Evolutionary conservation across 2,113 vertebrate species (phyloP), one percentile per base, ranked within the genome.

Genomic region (Scatophagus argus): DNA sequence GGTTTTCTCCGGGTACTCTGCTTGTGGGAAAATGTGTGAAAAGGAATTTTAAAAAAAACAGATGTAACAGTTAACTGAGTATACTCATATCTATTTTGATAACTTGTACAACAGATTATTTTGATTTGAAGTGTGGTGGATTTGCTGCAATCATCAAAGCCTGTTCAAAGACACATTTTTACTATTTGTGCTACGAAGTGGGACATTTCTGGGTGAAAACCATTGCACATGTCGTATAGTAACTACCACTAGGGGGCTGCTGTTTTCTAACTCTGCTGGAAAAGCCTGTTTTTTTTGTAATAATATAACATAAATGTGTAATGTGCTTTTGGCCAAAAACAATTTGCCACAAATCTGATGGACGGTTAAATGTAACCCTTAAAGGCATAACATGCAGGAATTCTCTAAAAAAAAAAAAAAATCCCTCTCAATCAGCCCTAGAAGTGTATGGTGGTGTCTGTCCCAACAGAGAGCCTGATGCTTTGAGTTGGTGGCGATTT

Each of bases 171-270:
- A 6, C 27, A 64, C 19, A 64, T 36, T 66, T 66, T 16, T 8
- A 51, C 6, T n/a, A n/a, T 21, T 54, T 46, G 52, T 58, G 6
- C 17, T 49, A 4, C 43, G 19, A 32, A 5, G 31, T 47, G 17
- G 21, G 8, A 19, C 23, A 72, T 5, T 14, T 27, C 13, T 8
- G 67, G 8, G 21, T 38, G 12, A 56, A 55, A 55, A 32, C 29
- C 9, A 63, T 36, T 29, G 17, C 2, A 36, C 31, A 23, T 2
- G 13, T 61, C 5, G 38, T 38, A 23, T 16, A 44, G 12, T 46
- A 41, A 36, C 2, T 19, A 41, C 54, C 60, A 74, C 38, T 10
- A 74, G 78, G 38, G 46, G 61, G 62, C 54, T 59, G 8, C 25
- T 43, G n/a, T 51, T 60, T 74, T 47, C 1, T 23, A 19, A 44